Evolutionary conservation across 2,113 vertebrate genomes (phyloP).

Genomic region (Pollachius pollachius): DNA sequence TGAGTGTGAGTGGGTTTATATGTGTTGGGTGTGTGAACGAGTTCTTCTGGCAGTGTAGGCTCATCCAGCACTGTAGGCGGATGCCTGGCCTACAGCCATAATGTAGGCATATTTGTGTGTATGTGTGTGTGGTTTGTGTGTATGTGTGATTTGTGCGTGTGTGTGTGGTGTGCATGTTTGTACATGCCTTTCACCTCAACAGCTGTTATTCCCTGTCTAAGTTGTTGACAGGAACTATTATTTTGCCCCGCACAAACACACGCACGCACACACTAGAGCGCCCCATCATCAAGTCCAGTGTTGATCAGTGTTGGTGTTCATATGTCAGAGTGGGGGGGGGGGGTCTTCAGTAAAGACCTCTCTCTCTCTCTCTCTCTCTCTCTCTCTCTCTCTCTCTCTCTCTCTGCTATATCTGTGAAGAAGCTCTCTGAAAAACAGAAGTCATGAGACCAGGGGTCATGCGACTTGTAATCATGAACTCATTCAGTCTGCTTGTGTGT

Average conservation of each 20-base stretch:
- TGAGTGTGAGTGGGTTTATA: too few species aligned
- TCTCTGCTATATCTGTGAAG: too few species aligned
- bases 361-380: slow-evolving; percentile 3
- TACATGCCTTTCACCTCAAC: slow-evolving; percentile 30
- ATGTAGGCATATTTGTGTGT: slow-evolving; percentile 15
- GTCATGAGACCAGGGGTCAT: not conserved
- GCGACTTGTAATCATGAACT: not conserved
- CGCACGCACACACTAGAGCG: not conserved
- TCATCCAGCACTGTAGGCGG: slow-evolving; percentile 17
- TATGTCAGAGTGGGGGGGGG: too few species aligned
- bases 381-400: slow-evolving; percentile 1
- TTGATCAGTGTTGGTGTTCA: not conserved
- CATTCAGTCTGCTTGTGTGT: not conserved
- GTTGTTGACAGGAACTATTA: slow-evolving; percentile 65
- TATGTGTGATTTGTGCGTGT: slow-evolving; percentile 11
- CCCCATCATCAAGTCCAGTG: not conserved
- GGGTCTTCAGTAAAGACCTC: not conserved
- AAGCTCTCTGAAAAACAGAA: not conserved
- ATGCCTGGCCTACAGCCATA: too few species aligned
- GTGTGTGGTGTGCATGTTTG: slow-evolving; percentile 6
- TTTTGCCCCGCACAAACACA: slow-evolving; percentile 14
- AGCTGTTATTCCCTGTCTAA: slow-evolving; percentile 74
- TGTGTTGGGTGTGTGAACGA: too few species aligned
- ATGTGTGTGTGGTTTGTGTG: slow-evolving; percentile 7
- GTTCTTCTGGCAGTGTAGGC: too few species aligned